A percentile compares a stretch with the other conserved stretches of the same genome.
These are phyloP conservation scores for Nothura maculosa DNA, from an alignment of 2,797 vertebrate species.

Conservation along the genomic window DNA sequence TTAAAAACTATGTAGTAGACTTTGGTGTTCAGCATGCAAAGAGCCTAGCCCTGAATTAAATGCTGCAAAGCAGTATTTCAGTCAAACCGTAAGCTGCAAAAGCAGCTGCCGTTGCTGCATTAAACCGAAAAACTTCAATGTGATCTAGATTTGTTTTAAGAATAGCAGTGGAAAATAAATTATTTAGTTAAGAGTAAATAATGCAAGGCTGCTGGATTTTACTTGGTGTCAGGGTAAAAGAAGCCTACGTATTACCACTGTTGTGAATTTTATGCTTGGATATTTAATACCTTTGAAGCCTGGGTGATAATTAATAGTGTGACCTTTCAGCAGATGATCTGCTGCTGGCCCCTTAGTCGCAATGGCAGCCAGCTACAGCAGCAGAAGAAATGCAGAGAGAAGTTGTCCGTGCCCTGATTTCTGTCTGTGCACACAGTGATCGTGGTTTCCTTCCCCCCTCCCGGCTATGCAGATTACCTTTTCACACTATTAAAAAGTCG, in stretches of 20 bases:
- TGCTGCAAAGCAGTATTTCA: constrained; percentile 32
- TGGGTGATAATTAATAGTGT: constrained; percentile 22
- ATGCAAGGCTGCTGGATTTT: not conserved
- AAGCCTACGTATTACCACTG: not conserved
- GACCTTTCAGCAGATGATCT: constrained; percentile 50
- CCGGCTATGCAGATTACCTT: not conserved
- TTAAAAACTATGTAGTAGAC: not conserved
- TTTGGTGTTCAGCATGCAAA: not conserved
- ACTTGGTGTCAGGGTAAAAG: not conserved
- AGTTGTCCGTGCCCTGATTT: not conserved
- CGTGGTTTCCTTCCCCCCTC: not conserved
- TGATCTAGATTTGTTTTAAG: not conserved
- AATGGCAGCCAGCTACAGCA: constrained; percentile 23
- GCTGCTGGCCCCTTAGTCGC: constrained; percentile 12
- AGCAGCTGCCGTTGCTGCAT: not conserved
- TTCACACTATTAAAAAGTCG: not conserved
- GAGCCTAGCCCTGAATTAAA: constrained; percentile 18
- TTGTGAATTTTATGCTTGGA: not conserved
- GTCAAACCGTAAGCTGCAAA: not conserved
- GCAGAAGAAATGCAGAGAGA: constrained; percentile 33
- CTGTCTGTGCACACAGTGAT: not conserved
- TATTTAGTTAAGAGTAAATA: not conserved
- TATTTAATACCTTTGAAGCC: not conserved
- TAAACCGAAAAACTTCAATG: not conserved
- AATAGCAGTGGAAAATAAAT: not conserved